Percentiles rank a stretch among this genome's conserved stretches.
Evolutionary conservation across 2,113 vertebrate genomes (phyloP).

Genomic region (Amazona guildingii): DNA sequence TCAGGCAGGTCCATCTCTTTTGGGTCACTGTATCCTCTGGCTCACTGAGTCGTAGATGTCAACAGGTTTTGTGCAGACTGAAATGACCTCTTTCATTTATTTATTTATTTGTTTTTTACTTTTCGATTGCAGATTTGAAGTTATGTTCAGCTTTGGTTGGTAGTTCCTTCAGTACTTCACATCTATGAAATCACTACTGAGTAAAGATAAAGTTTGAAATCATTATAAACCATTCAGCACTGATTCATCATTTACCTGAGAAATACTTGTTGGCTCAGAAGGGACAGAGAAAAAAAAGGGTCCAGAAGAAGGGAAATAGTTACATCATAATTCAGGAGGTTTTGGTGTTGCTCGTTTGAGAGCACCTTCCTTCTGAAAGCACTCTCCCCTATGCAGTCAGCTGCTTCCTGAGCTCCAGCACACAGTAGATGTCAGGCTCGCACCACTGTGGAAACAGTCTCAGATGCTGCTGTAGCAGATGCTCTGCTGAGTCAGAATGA

Average conservation of each 20-base stretch:
- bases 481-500: background rate
- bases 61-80: background rate
- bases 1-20: background rate
- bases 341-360: too few species aligned
- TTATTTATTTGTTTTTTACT: background rate
- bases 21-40: background rate
- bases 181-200: background rate
- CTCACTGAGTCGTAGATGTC: background rate
- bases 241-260: background rate
- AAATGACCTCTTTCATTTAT: background rate
- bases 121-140: background rate
- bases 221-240: background rate
- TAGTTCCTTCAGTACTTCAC: background rate
- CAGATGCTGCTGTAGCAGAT: background rate
- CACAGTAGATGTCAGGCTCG: background rate
- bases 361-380: fast-evolving
- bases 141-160: background rate
- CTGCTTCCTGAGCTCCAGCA: background rate
- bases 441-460: background rate
- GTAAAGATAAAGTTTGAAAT: background rate
- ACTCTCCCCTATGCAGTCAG: fast-evolving
- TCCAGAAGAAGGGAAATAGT: fast-evolving
- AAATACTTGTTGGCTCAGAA: background rate
- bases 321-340: fast-evolving
- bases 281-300: fast-evolving